Conservation (phyloP, 2,797 vertebrate species). For the Setipinna tenuifilis region DNA sequence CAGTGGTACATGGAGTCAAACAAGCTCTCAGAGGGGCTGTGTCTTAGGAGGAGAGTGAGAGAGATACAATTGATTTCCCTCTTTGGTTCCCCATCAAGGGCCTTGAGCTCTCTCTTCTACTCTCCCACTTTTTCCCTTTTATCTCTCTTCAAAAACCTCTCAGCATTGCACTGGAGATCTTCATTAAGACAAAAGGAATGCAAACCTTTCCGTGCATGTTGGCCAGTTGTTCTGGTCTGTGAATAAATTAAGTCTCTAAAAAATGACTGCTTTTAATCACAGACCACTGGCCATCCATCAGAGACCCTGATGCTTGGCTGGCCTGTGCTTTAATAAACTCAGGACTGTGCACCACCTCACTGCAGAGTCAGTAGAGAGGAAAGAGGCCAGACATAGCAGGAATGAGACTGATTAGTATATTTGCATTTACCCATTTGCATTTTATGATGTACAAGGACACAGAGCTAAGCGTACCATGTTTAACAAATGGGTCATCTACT, state of each 20-base stretch:
- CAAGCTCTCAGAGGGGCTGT: neutral
- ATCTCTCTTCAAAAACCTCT: neutral
- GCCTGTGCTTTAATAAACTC: neutral
- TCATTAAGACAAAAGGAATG: neutral
- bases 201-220: neutral
- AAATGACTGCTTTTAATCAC: neutral
- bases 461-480: neutral
- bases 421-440: neutral
- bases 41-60: conserved; percentile 9
- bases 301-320: neutral
- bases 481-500: neutral
- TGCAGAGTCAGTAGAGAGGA: neutral
- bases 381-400: neutral
- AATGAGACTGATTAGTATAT: neutral
- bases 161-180: neutral
- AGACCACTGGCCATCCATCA: neutral
- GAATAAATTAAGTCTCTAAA: neutral
- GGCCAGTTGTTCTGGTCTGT: neutral
- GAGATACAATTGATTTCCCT: neutral
- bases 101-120: neutral
- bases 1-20: neutral
- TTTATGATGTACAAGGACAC: neutral
- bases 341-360: neutral
- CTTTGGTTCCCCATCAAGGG: neutral
- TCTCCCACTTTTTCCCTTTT: neutral